Conservation (phyloP, 1,140 invertebrate species). For the Potamilus streckersoni region DNA sequence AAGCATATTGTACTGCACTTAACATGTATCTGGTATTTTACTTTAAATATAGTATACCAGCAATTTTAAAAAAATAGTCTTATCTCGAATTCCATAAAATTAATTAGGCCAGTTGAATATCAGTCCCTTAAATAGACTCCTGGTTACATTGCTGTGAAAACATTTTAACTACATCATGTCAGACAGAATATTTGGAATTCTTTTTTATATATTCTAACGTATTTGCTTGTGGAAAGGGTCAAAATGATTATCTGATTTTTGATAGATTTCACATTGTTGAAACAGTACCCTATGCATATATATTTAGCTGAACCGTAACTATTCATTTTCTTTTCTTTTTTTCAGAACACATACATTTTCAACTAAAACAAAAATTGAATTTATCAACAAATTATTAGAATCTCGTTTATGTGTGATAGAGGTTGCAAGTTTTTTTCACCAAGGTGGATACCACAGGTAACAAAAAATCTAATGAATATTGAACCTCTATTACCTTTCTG, state of each 20-base stretch:
- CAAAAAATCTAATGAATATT: background rate
- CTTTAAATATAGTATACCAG: no score
- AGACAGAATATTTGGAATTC: background rate
- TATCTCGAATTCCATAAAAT: no score
- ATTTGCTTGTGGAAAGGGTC: background rate
- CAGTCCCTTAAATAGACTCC: no score
- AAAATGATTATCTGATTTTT: background rate
- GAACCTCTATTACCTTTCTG: background rate
- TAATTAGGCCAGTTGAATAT: no score
- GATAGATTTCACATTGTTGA: background rate
- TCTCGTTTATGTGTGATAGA: slow-evolving; percentile 91
- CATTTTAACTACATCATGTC: background rate
- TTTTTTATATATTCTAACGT: background rate
- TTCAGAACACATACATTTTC: no score
- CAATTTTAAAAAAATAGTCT: no score
- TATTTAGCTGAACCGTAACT: background rate
- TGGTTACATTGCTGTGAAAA: no score
- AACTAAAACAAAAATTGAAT: slow-evolving; percentile 87
- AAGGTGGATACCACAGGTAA: slow-evolving; percentile 91
- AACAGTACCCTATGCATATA: background rate
- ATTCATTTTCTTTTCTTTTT: slow-evolving; percentile 33
- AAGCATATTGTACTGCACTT: no score
- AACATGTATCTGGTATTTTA: no score
- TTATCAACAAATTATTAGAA: slow-evolving; percentile 87
- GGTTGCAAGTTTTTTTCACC: slow-evolving; percentile 96